phyloP scores from a whole-genome alignment of 2,797 vertebrate species.

The Enteromius viviparus region DNA sequence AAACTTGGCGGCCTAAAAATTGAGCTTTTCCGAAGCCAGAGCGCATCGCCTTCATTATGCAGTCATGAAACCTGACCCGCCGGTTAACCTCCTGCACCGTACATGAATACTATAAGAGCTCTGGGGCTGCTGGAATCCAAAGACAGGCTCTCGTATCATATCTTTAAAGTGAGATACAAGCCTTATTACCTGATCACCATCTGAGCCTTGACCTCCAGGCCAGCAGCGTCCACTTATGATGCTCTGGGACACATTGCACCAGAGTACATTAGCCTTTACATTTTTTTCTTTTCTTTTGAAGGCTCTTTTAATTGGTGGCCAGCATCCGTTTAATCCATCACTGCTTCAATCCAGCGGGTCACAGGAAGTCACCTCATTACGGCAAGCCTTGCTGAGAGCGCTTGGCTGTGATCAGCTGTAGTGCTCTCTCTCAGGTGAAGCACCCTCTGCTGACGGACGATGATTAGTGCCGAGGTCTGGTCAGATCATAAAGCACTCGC shows the following conservation, averaged over 20 bases:
- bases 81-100: neutral
- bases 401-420: conserved; percentile 28
- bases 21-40: neutral
- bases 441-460: neutral
- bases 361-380: conserved; percentile 5
- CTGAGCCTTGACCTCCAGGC: conserved; percentile 11
- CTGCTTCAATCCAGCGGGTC: neutral
- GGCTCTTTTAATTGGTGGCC: neutral
- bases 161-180: conserved; percentile 4
- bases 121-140: neutral
- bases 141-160: neutral
- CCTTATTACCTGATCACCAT: neutral
- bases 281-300: conserved; percentile 4
- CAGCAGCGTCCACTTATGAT: neutral
- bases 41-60: conserved; percentile 9
- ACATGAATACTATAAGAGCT: conserved; percentile 6
- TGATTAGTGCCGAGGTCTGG: neutral
- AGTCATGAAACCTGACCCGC: conserved; percentile 18
- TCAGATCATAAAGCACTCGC: neutral
- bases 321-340: neutral
- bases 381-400: conserved; percentile 2
- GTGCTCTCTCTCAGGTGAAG: conserved; percentile 36
- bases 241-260: neutral
- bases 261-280: neutral
- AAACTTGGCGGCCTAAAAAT: conserved; percentile 16